Base-by-base conservation (phyloP, 2,888 invertebrate genomes). In the Pollenia amentaria region DNA sequence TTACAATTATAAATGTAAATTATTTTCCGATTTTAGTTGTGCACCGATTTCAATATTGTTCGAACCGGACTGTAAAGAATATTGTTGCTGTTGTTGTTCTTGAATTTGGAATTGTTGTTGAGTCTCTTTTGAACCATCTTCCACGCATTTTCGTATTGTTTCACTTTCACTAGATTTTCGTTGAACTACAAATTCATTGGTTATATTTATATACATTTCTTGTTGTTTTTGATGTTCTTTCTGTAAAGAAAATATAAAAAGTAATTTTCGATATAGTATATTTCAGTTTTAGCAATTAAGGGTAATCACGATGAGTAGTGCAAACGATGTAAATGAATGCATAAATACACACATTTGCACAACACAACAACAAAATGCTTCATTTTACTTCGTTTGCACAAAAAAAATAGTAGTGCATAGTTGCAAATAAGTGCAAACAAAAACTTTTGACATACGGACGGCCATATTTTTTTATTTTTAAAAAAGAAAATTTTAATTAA, bases 221-320 rank as follows among this genome's bases (percentile, higher is more conserved):
- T 91, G 91, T 87, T 93, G 93, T 80, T 92, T 92, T 78, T 93
- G 92, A 77, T 92, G 92, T 84, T 93, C 93, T 87, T 92, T 92
- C 93, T 93, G 84, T 12, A 51, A 29, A 46, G 6, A 46, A 62
- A 42, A 51, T 48, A 79, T 42, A 16, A 12, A 18, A 7, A 21
- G 9, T 29, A 29, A 29, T 18, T 53, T 6, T 51, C 8, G 4
- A 51, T 51, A n/a, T 2, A 16, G 1, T 51, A 51, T 51, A 2
- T n/a, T 48, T 48, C 12, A 1, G n/a, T 7, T 29, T 6, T 0
- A 29, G 6, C 0, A 29, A 29, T 6, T 0, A 29, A 29, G n/a
- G n/a, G n/a, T n/a, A n/a, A n/a, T n/a, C n/a, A n/a, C n/a, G n/a
- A n/a, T n/a, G n/a, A n/a, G n/a, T n/a, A n/a, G n/a, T n/a, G n/a